phyloP scores from a whole-genome alignment of 2,888 invertebrate species.

The Epinotia bilunana region DNA sequence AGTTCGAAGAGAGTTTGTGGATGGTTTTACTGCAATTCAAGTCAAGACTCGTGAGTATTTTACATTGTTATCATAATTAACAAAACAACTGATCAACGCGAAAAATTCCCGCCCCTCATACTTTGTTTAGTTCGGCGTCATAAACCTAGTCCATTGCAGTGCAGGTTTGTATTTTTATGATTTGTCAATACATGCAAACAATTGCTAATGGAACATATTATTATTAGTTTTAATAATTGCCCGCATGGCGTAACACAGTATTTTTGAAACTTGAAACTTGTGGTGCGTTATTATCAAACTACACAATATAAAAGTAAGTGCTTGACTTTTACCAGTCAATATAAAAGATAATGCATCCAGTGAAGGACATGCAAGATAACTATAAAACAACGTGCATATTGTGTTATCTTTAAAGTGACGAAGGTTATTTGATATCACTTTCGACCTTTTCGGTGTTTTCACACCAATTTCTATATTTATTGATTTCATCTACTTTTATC shows the following conservation, averaged over 20 bases:
- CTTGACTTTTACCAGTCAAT: neutral
- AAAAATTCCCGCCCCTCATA: too few relatives aligned
- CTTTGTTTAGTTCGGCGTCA: too few relatives aligned
- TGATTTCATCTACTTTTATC: neutral
- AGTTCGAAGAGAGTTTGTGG: constrained; percentile 87
- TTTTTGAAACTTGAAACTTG: neutral
- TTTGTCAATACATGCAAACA: too few relatives aligned
- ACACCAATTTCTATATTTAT: neutral
- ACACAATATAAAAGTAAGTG: neutral
- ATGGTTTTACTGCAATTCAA: constrained; percentile 84
- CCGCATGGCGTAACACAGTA: too few relatives aligned
- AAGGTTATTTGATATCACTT: constrained; percentile 3
- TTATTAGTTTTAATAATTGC: too few relatives aligned
- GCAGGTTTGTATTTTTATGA: too few relatives aligned
- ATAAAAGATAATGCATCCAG: constrained; percentile 1
- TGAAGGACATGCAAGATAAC: constrained; percentile 9
- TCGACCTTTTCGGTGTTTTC: neutral
- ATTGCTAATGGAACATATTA: too few relatives aligned
- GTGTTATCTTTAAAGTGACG: constrained; percentile 8
- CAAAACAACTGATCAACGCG: too few relatives aligned
- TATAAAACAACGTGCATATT: constrained; percentile 3
- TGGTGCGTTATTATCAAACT: neutral
- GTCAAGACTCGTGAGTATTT: constrained; percentile 75
- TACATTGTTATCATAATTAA: too few relatives aligned
- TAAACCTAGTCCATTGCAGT: too few relatives aligned